These are phyloP conservation scores for Ormyrus pomaceus DNA, from an alignment of 2,888 invertebrate genomes.

Conservation along the genomic window DNA sequence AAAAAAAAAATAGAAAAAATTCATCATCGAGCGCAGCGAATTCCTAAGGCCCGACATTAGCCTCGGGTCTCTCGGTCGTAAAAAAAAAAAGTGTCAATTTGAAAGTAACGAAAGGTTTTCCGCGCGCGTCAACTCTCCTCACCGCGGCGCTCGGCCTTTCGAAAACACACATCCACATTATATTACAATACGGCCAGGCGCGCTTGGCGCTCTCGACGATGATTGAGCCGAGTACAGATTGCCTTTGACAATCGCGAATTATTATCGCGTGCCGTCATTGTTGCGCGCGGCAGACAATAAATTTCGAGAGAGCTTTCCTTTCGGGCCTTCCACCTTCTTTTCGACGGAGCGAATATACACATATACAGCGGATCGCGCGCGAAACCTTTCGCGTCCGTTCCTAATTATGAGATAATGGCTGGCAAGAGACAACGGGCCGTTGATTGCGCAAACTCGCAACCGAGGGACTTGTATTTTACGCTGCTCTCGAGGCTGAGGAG, in stretches of 20 bases:
- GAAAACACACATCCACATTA: slow-evolving; percentile 14
- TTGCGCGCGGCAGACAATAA: slow-evolving; percentile 28
- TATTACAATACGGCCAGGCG: neutral
- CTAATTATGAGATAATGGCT: slow-evolving; percentile 48
- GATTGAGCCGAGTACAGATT: slow-evolving; percentile 29
- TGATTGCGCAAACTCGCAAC: slow-evolving; percentile 1
- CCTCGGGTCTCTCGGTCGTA: too few species aligned
- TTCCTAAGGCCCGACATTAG: too few species aligned
- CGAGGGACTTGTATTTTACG: too few species aligned
- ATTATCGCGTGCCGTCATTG: slow-evolving; percentile 29
- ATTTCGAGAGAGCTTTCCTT: slow-evolving; percentile 22
- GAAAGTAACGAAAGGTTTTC: slow-evolving; percentile 37
- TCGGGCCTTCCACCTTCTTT: neutral
- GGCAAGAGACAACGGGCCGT: neutral
- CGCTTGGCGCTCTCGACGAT: slow-evolving; percentile 13
- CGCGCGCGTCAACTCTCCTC: neutral
- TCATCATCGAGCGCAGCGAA: too few species aligned
- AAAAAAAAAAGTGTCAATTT: slow-evolving; percentile 42
- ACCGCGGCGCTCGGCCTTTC: slow-evolving; percentile 10
- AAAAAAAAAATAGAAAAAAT: too few species aligned
- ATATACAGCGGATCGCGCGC: too few species aligned
- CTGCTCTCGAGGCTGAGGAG: too few species aligned
- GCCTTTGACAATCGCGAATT: slow-evolving; percentile 45
- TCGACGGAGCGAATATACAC: too few species aligned
- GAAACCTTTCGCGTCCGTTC: slow-evolving; percentile 11